Conservation (phyloP, 2,797 vertebrate genomes). For the Cheirogaleus major region DNA sequence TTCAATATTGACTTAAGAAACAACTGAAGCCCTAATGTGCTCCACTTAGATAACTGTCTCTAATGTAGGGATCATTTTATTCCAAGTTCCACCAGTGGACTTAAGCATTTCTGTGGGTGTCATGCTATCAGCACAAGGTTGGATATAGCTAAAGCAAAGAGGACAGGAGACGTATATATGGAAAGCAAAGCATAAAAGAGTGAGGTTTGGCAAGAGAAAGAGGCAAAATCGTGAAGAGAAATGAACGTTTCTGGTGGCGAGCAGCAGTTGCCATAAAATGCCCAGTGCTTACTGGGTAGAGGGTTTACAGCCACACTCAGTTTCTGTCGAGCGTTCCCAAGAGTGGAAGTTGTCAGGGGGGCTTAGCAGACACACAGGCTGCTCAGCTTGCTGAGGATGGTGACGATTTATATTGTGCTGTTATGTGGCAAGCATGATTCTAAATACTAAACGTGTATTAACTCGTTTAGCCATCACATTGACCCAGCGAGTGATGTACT, state of each 20-base stretch:
- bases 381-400: background rate
- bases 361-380: background rate
- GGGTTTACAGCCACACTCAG: background rate
- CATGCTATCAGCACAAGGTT: background rate
- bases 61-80: background rate
- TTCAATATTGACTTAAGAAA: background rate
- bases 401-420: background rate
- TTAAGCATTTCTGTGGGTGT: background rate
- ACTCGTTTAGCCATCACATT: background rate
- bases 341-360: background rate
- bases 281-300: background rate
- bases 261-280: background rate
- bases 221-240: background rate
- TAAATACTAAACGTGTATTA: background rate
- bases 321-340: background rate
- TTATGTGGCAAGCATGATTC: background rate
- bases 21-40: background rate
- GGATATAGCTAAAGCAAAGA: background rate
- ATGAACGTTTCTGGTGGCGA: background rate
- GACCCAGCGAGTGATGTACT: background rate
- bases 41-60: background rate
- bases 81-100: background rate
- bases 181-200: background rate
- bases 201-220: background rate
- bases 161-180: background rate